Evolutionary conservation across 2,888 invertebrate species (phyloP).

Genomic region (Nineta flava): DNA sequence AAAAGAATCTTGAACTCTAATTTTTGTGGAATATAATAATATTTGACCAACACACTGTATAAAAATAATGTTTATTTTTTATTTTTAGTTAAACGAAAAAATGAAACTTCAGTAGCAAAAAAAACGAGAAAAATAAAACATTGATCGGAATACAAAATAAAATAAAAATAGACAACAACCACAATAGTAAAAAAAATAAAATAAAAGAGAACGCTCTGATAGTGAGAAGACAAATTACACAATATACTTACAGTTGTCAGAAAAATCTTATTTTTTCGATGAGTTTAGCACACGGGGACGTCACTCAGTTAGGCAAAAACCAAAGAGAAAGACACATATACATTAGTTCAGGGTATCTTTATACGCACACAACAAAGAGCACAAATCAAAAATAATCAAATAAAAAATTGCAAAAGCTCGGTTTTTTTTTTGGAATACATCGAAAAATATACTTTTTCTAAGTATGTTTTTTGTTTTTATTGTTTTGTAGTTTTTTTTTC

Average conservation of each 20-base stretch:
- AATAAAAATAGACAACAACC: conserved; percentile 8
- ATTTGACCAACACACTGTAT: too few relatives aligned
- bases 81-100: not conserved
- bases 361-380: not conserved
- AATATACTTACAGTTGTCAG: conserved; percentile 5
- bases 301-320: conserved; percentile 34
- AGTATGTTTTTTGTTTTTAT: too few relatives aligned
- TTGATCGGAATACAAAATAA: not conserved
- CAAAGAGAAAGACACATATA: conserved; percentile 32
- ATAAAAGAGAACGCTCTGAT: conserved; percentile 7
- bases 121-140: conserved; percentile 1
- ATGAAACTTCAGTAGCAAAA: not conserved
- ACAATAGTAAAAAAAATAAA: conserved; percentile 1
- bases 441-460: too few relatives aligned
- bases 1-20: too few relatives aligned
- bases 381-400: not conserved
- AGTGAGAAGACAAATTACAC: conserved; percentile 8
- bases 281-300: conserved; percentile 18
- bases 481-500: too few relatives aligned
- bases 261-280: conserved; percentile 8
- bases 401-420: too few relatives aligned
- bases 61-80: too few relatives aligned
- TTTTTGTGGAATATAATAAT: too few relatives aligned
- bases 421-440: too few relatives aligned
- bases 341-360: conserved; percentile 17